Evolutionary conservation across 2,888 invertebrate species (phyloP).

Genomic region (Cheilosia urbana): DNA sequence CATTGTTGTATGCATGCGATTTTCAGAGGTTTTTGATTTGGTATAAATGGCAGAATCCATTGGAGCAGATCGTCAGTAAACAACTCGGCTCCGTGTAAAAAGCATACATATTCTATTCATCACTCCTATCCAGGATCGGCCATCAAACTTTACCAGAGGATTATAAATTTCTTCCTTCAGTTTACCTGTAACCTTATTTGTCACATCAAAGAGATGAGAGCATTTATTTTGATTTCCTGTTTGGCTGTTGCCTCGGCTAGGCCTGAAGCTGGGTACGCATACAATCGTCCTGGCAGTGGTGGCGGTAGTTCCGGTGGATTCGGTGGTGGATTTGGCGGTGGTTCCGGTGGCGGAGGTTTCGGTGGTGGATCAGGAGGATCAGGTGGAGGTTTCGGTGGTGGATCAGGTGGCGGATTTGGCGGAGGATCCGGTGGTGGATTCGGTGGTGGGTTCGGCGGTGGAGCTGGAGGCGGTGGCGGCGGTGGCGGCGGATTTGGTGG

Average conservation of each 20-base stretch:
- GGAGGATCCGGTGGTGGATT: conserved; percentile 77
- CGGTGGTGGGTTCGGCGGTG: conserved; percentile 72
- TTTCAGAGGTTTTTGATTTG: conserved; percentile 77
- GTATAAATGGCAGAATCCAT: conserved; percentile 84
- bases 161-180: conserved; percentile 64
- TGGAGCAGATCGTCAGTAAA: conserved; percentile 83
- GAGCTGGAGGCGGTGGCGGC: conserved; percentile 74
- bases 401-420: conserved; percentile 74
- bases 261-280: conserved; percentile 83
- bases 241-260: conserved; percentile 83
- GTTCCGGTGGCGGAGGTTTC: conserved; percentile 77
- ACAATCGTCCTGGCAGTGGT: conserved; percentile 83
- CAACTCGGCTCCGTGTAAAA: conserved; percentile 83
- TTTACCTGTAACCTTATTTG: conserved; percentile 45
- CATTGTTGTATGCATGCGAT: conserved; percentile 68
- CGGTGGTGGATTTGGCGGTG: conserved; percentile 77
- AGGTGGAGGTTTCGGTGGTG: conserved; percentile 76
- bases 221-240: conserved; percentile 83
- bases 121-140: conserved; percentile 76
- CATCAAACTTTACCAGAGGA: conserved; percentile 69
- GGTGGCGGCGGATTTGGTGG: conserved; percentile 76
- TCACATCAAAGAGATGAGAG: conserved; percentile 80
- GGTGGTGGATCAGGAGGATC: conserved; percentile 77
- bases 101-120: conserved; percentile 80
- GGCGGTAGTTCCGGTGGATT: conserved; percentile 80